phyloP scores from a whole-genome alignment of 2,113 vertebrate genomes.

The Ceratotherium simum region DNA sequence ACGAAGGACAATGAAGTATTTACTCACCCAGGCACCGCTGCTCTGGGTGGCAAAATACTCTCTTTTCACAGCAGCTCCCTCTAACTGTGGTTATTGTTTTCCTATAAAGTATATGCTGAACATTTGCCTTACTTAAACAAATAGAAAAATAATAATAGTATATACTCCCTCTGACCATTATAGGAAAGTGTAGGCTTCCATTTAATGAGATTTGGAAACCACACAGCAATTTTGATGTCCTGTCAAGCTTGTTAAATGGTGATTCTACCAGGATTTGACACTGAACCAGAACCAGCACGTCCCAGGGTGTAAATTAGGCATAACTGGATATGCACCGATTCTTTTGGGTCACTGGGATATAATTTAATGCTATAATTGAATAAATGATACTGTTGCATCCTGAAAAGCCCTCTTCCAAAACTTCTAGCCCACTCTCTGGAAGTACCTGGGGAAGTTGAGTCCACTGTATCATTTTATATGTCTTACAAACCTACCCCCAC shows the following conservation, averaged over 20 bases:
- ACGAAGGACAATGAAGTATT: not conserved
- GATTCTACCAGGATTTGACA: constrained; percentile 69
- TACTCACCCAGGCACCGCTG: not conserved
- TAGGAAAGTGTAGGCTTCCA: constrained; percentile 52
- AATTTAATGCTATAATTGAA: constrained; percentile 71
- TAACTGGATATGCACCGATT: constrained; percentile 69
- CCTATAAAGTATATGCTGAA: constrained; percentile 4
- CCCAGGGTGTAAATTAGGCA: constrained; percentile 73
- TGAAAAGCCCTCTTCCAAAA: constrained; percentile 61
- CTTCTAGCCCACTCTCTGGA: not conserved
- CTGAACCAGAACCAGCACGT: constrained; percentile 43
- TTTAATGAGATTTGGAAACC: constrained; percentile 74
- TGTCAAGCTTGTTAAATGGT: constrained; percentile 74
- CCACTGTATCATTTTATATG: not conserved
- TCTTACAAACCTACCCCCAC: not conserved
- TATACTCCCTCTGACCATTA: constrained; percentile 53
- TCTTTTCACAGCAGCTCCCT: not conserved
- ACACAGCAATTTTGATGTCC: constrained; percentile 73
- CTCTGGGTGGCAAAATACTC: not conserved
- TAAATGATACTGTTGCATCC: constrained; percentile 56
- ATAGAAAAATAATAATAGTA: constrained; percentile 68
- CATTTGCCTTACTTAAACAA: constrained; percentile 68
- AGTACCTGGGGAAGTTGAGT: not conserved
- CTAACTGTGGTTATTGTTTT: not conserved
- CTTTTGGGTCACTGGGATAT: constrained; percentile 71